phyloP scores from a whole-genome alignment of 1,140 invertebrate species.

The Drosophila busckii region DNA sequence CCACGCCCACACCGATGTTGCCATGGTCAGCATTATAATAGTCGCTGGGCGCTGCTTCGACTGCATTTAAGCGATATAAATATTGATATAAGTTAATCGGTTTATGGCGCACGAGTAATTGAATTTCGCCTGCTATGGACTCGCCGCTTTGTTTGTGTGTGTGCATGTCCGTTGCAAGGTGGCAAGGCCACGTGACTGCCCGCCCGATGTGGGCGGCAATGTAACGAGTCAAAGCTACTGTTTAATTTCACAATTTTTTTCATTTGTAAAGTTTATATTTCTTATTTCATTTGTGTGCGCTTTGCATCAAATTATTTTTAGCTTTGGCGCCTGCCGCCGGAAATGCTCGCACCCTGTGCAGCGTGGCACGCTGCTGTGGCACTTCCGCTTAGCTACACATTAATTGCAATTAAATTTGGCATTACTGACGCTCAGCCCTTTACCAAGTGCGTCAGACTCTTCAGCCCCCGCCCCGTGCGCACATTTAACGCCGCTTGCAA shows the following conservation, averaged over 20 bases:
- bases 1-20: constrained; percentile 7
- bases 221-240: too few relatives aligned
- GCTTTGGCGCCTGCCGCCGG: constrained; percentile 24
- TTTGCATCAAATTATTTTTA: constrained; percentile 15
- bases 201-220: too few relatives aligned
- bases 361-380: constrained; percentile 39
- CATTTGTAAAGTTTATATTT: not conserved
- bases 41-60: constrained; percentile 19
- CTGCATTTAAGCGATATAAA: constrained; percentile 71
- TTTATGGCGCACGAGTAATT: constrained; percentile 75
- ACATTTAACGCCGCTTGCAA: constrained; percentile 46
- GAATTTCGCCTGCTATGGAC: constrained; percentile 58
- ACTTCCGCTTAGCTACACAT: constrained; percentile 65
- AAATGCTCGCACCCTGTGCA: constrained; percentile 45
- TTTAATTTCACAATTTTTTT: too few relatives aligned
- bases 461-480: constrained; percentile 13
- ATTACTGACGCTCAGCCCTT: constrained; percentile 32
- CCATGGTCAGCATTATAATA: too few relatives aligned
- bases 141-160: too few relatives aligned
- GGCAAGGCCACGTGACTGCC: too few relatives aligned
- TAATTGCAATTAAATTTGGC: constrained; percentile 74
- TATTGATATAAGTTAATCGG: constrained; percentile 76
- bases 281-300: constrained; percentile 4
- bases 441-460: not conserved
- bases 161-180: too few relatives aligned